These are phyloP conservation scores for Channa maculata DNA, from an alignment of 2,113 vertebrate genomes.

Conservation along the genomic window DNA sequence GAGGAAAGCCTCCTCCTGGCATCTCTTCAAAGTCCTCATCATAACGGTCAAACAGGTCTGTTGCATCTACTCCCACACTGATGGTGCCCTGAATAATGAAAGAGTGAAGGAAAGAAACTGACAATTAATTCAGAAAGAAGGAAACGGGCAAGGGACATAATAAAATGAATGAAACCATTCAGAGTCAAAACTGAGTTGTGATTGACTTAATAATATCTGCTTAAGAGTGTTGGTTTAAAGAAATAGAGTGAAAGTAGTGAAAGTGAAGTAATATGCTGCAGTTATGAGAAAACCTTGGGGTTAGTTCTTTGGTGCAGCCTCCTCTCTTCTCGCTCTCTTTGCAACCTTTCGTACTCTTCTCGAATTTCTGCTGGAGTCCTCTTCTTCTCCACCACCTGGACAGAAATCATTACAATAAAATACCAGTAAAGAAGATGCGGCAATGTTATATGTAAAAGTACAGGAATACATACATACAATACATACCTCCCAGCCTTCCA, in stretches of 20 bases:
- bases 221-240: not conserved
- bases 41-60: constrained; percentile 96
- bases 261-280: not conserved
- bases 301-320: constrained; percentile 96
- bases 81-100: constrained; percentile 89
- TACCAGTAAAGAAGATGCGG: not conserved
- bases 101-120: not conserved
- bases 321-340: constrained; percentile 93
- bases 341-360: constrained; percentile 95
- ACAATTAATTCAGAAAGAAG: constrained; percentile 1
- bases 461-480: not conserved
- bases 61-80: constrained; percentile 96
- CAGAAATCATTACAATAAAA: not conserved
- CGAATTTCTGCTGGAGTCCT: constrained; percentile 94
- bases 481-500: constrained; percentile 99
- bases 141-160: not conserved
- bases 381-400: constrained; percentile 94
- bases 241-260: not conserved
- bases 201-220: not conserved
- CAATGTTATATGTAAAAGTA: no score
- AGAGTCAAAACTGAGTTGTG: not conserved
- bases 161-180: constrained; percentile 9
- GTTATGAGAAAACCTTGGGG: constrained; percentile 88
- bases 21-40: constrained; percentile 96
- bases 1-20: constrained; percentile 91